Evolutionary conservation across 2,113 vertebrate genomes (phyloP).

Genomic region (Trichomycterus rosablanca): DNA sequence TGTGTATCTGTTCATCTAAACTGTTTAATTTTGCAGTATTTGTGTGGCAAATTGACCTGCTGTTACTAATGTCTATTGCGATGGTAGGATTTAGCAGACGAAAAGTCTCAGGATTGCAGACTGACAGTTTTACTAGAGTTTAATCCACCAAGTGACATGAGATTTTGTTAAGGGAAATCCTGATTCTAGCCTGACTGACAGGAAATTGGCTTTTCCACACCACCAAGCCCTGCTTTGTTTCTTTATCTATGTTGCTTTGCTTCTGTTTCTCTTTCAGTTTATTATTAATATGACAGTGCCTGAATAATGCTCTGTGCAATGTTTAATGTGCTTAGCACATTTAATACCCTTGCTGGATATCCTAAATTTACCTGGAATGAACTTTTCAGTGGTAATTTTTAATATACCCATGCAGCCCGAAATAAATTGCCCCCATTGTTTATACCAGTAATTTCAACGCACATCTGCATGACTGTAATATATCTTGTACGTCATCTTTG

Average conservation of each 20-base stretch:
- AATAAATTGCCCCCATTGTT: constrained; percentile 12
- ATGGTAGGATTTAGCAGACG: neutral
- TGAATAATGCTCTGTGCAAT: neutral
- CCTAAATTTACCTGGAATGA: too few species aligned
- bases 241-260: constrained; percentile 11
- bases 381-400: too few species aligned
- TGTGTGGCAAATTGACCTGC: neutral
- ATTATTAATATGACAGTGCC: constrained; percentile 9
- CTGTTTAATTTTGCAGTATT: constrained; percentile 8
- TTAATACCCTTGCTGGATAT: too few species aligned
- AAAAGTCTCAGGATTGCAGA: constrained; percentile 17
- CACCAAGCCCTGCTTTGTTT: constrained; percentile 13
- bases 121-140: constrained; percentile 28
- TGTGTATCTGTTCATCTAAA: too few species aligned
- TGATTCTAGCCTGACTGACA: constrained; percentile 17
- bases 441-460: constrained; percentile 5
- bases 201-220: constrained; percentile 28
- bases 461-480: constrained; percentile 11
- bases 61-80: constrained; percentile 6
- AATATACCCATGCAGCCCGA: neutral
- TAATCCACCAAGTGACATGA: constrained; percentile 24
- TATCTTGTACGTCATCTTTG: neutral
- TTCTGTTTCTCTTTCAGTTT: neutral
- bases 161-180: constrained; percentile 9
- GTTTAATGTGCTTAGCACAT: neutral